Base-by-base conservation (phyloP, 2,113 vertebrate species). In the Sinosuthora webbiana region DNA sequence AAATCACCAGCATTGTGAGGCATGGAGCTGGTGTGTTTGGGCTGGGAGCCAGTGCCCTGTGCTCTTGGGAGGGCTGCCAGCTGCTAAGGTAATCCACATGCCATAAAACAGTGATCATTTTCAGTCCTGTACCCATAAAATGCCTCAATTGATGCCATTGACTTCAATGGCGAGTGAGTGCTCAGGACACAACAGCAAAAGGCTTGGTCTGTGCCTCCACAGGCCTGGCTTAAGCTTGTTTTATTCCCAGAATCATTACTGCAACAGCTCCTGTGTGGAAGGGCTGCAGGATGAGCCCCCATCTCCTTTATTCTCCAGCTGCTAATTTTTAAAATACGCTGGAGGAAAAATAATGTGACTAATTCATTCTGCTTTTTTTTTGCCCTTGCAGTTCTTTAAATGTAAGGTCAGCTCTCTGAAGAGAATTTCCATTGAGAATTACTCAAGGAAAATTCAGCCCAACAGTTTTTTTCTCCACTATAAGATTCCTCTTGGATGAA, bases 391-490 rank as follows among this genome's bases (percentile, higher is more conserved):
- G 44, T 73, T 90, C 68, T 94, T 93, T 79, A 83, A 91, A 57
- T 74, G 65, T 89, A 70, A 84, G 87, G 68, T 95, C 93, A 83
- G 55, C 44, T 89, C 83, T 81, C 71, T 92, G 81, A 91, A 79
- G 83, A 83, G 79, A 64, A 73, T 94, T 95, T 90, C 94, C 85
- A 64, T 47, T 84, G 94, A 94, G 94, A 95, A 78, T 97, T 97
- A 88, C 57, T 86, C 59, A 75, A 75, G 57, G 87, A 86, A 90
- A 95, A 76, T 18, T 24, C 60, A 69, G 56, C 76, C 59, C 79
- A 80, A 80, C 27, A 67, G 56, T 79, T 33, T 89, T 33, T 89
- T 89, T 22, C 44, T 92, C 44, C 49, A 23, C 83, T 70, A 7
- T 59, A 84, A 86, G 80, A 71, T 59, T 87, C 50, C 33, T 91